A percentile compares a stretch with the other conserved stretches of the same genome.
Conservation (phyloP, 1,140 invertebrate species). For the Drosophila guanche region DNA sequence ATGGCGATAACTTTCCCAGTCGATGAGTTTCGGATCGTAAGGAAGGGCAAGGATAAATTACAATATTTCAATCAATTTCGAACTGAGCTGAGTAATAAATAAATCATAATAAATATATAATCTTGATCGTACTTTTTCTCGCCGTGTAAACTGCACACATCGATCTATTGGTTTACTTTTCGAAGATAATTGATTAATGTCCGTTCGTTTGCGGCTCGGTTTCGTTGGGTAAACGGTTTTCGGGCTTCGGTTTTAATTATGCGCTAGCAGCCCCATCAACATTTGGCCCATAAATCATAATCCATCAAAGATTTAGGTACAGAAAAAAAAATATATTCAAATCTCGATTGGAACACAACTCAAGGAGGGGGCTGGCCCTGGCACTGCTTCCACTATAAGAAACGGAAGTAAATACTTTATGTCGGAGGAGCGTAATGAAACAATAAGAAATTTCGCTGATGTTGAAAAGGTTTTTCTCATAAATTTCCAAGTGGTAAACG, state of each 20-base stretch:
- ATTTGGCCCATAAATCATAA: constrained; percentile 74
- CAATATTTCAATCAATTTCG: no score
- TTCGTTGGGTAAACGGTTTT: constrained; percentile 52
- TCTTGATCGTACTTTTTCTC: no score
- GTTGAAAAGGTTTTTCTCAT: constrained; percentile 56
- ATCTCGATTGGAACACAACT: constrained; percentile 61
- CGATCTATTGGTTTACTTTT: constrained; percentile 53
- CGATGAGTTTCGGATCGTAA: no score
- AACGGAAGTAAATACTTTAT: constrained; percentile 72
- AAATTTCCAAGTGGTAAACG: constrained; percentile 37
- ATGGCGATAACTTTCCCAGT: no score
- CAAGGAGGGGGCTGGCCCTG: not conserved
- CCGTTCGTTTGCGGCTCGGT: constrained; percentile 24
- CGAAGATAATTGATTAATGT: constrained; percentile 77
- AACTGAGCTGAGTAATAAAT: no score
- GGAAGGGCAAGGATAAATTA: no score
- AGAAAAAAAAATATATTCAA: constrained; percentile 55
- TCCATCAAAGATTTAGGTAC: constrained; percentile 76
- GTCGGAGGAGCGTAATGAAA: constrained; percentile 33
- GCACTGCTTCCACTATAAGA: constrained; percentile 8
- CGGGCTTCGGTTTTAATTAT: constrained; percentile 73
- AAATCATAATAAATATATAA: no score
- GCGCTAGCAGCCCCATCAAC: constrained; percentile 65
- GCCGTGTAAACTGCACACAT: constrained; percentile 12
- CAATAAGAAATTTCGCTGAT: constrained; percentile 54